These are phyloP conservation scores for Oreocharis arfaki DNA, from an alignment of 2,113 vertebrate genomes.

Conservation along the genomic window DNA sequence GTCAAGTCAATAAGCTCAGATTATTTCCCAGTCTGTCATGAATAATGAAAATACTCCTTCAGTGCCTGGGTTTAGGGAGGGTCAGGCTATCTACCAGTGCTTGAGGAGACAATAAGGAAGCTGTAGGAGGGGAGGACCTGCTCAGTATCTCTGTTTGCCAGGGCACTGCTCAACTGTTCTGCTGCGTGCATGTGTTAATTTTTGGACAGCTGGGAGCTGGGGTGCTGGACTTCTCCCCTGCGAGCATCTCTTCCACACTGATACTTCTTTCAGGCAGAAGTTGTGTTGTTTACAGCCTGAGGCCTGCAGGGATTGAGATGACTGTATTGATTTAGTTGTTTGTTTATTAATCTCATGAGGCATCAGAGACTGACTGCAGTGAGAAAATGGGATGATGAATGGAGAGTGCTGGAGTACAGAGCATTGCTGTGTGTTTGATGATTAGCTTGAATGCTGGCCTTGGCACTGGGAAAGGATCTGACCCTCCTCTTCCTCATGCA, in stretches of 20 bases:
- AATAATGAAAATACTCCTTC: not conserved
- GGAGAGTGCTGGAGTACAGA: not conserved
- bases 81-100: not conserved
- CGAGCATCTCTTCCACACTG: not conserved
- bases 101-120: not conserved
- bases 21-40: not conserved
- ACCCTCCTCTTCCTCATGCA: not conserved
- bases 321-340: conserved; percentile 40
- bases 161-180: not conserved
- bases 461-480: not conserved
- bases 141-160: not conserved
- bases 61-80: not conserved
- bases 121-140: not conserved
- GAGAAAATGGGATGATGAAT: not conserved
- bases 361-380: not conserved
- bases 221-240: not conserved
- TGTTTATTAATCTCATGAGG: conserved; percentile 45
- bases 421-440: not conserved
- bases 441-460: not conserved
- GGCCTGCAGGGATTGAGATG: conserved; percentile 24
- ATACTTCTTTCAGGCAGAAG: not conserved
- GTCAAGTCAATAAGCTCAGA: not conserved
- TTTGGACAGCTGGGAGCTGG: not conserved
- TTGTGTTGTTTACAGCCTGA: not conserved
- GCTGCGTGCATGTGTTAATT: not conserved